A percentile compares a stretch with the other conserved stretches of the same genome.
These are phyloP conservation scores for Polyommatus icarus DNA, from an alignment of 2,888 invertebrate genomes.

Conservation along the genomic window DNA sequence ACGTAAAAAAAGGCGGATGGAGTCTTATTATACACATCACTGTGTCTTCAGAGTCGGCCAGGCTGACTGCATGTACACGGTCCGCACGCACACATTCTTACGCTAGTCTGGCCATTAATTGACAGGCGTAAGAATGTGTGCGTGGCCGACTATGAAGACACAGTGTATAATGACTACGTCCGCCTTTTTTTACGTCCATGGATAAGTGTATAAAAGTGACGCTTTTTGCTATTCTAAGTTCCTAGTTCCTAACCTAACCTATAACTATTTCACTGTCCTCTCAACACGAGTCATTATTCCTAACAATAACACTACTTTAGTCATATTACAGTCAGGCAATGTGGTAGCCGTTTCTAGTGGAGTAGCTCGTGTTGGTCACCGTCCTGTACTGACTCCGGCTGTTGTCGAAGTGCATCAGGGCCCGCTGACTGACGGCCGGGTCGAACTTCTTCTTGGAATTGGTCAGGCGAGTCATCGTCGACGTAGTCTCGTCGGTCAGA, in stretches of 20 bases:
- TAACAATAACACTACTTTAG: not conserved
- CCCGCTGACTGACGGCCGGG: slow-evolving; percentile 16
- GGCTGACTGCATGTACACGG: too few species aligned
- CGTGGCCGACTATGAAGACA: too few species aligned
- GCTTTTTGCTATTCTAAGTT: not conserved
- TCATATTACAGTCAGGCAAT: not conserved
- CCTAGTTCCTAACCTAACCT: not conserved
- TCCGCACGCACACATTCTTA: too few species aligned
- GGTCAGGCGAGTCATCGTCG: slow-evolving; percentile 58
- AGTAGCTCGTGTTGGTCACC: slow-evolving; percentile 3
- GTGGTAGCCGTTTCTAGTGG: not conserved
- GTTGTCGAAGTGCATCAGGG: slow-evolving; percentile 29
- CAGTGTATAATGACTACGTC: too few species aligned
- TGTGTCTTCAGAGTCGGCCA: too few species aligned
- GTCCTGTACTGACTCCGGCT: slow-evolving; percentile 27
- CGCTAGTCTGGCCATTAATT: too few species aligned
- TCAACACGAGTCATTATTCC: not conserved
- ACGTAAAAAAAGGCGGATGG: too few species aligned
- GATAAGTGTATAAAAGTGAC: too few species aligned
- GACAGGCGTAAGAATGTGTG: too few species aligned
- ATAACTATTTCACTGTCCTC: not conserved
- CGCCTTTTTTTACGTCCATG: too few species aligned
- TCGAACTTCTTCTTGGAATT: slow-evolving; percentile 50
- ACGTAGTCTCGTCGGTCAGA: slow-evolving; percentile 51
- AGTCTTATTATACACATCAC: too few species aligned